Evolutionary conservation across 1,140 invertebrate species (phyloP).

Genomic region (Drosophila nebulosa): DNA sequence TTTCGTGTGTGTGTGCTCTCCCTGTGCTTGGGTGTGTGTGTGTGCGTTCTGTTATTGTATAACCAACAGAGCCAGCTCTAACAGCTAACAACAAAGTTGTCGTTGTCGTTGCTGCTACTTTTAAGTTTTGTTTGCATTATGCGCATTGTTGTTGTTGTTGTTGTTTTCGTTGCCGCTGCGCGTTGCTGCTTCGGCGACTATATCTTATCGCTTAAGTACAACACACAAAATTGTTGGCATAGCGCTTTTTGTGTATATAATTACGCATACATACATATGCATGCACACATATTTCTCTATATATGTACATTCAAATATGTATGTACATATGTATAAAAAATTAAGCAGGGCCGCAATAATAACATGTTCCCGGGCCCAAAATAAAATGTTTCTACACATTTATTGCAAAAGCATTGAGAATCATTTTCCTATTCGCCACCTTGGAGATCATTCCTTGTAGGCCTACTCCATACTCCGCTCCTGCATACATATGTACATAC

Average conservation of each 20-base stretch:
- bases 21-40: neutral
- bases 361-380: neutral
- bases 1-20: constrained; percentile 20
- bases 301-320: constrained; percentile 1
- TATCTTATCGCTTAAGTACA: constrained; percentile 62
- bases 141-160: constrained; percentile 44
- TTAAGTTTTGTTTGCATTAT: constrained; percentile 66
- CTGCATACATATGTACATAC: neutral
- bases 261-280: constrained; percentile 1
- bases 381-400: neutral
- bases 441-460: neutral
- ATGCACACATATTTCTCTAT: constrained; percentile 6
- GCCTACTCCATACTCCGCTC: neutral
- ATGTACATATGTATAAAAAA: neutral
- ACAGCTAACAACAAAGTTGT: constrained; percentile 44
- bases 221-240: constrained; percentile 35
- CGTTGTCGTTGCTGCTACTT: constrained; percentile 27
- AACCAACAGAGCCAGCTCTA: constrained; percentile 26
- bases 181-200: constrained; percentile 21
- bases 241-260: constrained; percentile 6
- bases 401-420: no score
- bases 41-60: constrained; percentile 41
- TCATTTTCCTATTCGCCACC: no score
- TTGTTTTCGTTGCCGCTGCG: constrained; percentile 5
- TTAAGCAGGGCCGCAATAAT: neutral